Percentiles rank a stretch among this genome's conserved stretches.
Conservation (phyloP, 1,140 invertebrate species). For the Diuraphis noxia region DNA sequence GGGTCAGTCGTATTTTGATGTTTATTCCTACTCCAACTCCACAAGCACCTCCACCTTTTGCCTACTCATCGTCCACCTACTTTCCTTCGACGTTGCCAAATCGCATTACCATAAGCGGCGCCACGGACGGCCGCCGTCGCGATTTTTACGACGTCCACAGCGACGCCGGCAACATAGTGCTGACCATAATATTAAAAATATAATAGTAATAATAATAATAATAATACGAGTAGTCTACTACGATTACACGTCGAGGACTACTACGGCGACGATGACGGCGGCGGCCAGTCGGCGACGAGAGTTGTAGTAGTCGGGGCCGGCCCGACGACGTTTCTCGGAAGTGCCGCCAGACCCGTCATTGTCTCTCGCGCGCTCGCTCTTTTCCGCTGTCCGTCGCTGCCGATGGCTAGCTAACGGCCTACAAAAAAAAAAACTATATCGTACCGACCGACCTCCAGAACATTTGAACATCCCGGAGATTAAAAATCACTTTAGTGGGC, state of each 20-base stretch:
- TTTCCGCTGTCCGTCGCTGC: background rate
- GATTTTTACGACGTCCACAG: constrained; percentile 45
- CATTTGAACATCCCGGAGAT: background rate
- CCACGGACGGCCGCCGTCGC: constrained; percentile 26
- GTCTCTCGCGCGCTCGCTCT: background rate
- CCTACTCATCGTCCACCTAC: background rate
- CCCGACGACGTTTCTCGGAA: constrained; percentile 19
- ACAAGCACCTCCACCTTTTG: background rate
- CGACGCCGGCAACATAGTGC: background rate
- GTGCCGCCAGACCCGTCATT: constrained; percentile 25
- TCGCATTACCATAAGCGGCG: constrained; percentile 45
- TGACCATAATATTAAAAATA: background rate
- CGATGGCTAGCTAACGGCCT: background rate
- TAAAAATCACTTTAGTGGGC: background rate
- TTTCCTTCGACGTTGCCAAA: constrained; percentile 29
- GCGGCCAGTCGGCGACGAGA: background rate
- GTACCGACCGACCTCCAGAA: background rate
- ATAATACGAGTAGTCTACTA: no score
- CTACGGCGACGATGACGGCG: background rate
- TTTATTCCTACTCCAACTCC: background rate
- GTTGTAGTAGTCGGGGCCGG: background rate
- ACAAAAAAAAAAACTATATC: background rate
- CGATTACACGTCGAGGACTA: background rate
- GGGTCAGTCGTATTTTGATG: constrained; percentile 17
- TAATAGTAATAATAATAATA: background rate